These are phyloP conservation scores for Aphaenogaster rudis DNA, from an alignment of 1,140 invertebrate species.

Conservation along the genomic window DNA sequence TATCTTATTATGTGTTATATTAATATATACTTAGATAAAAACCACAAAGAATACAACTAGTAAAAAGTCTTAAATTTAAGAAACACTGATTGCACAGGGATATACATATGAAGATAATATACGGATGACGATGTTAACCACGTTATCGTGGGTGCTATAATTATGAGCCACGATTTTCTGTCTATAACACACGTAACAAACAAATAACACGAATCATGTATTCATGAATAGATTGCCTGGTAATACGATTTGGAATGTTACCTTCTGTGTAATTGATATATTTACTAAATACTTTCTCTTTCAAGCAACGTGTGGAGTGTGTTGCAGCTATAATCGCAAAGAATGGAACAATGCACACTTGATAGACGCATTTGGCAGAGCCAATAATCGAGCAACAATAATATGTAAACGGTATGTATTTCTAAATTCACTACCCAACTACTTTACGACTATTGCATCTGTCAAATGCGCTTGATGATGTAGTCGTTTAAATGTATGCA, in stretches of 20 bases:
- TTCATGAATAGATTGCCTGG: slow-evolving; percentile 39
- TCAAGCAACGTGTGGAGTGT: slow-evolving; percentile 66
- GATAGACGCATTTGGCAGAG: neutral
- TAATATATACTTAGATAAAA: slow-evolving; percentile 60
- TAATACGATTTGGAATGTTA: slow-evolving; percentile 68
- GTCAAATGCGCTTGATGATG: slow-evolving; percentile 29
- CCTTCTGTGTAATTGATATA: slow-evolving; percentile 38
- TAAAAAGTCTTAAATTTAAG: slow-evolving; percentile 75
- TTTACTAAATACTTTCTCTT: slow-evolving; percentile 60
- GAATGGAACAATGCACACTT: slow-evolving; percentile 39
- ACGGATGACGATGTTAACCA: slow-evolving; percentile 60
- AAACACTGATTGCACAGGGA: slow-evolving; percentile 76
- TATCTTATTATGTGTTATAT: slow-evolving; percentile 46
- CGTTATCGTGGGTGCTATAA: slow-evolving; percentile 63
- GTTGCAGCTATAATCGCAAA: slow-evolving; percentile 35
- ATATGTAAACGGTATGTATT: slow-evolving; percentile 1
- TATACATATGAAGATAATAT: slow-evolving; percentile 70
- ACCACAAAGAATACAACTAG: slow-evolving; percentile 73
- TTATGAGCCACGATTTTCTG: slow-evolving; percentile 33
- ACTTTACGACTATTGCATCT: neutral
- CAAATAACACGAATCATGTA: slow-evolving; percentile 61
- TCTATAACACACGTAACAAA: slow-evolving; percentile 60
- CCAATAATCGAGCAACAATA: slow-evolving; percentile 29
- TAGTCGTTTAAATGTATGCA: slow-evolving; percentile 43
- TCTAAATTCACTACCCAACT: neutral